phyloP scores from a whole-genome alignment of 1,140 invertebrate species.

The Aphelenchoides avenae region DNA sequence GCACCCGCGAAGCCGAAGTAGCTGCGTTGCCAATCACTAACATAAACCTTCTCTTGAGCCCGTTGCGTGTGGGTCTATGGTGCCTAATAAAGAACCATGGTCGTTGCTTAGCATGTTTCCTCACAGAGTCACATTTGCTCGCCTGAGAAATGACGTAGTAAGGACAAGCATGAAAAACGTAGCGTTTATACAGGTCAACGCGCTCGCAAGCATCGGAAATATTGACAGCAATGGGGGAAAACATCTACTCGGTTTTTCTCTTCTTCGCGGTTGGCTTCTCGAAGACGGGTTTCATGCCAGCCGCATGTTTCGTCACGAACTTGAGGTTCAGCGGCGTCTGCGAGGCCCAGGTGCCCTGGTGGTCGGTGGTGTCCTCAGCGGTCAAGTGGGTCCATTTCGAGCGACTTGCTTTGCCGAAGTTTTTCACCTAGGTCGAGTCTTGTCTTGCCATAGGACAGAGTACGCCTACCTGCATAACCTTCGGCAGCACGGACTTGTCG shows the following conservation, averaged over 20 bases:
- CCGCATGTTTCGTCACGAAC: constrained; percentile 80
- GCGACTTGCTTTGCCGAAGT: constrained; percentile 93
- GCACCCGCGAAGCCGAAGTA: too few species aligned
- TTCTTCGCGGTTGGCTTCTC: constrained; percentile 72
- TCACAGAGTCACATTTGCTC: too few species aligned
- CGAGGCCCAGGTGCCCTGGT: constrained; percentile 91
- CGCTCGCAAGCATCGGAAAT: too few species aligned
- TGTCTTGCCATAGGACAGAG: background rate
- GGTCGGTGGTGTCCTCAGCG: constrained; percentile 96
- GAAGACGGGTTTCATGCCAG: constrained; percentile 91
- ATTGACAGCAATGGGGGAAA: too few species aligned
- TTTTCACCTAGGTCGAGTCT: constrained; percentile 73
- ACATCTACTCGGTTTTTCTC: constrained; percentile 41
- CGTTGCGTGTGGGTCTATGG: too few species aligned
- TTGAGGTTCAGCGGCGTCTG: constrained; percentile 83
- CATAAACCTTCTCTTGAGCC: too few species aligned
- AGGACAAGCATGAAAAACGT: too few species aligned
- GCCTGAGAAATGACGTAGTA: too few species aligned
- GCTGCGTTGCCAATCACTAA: too few species aligned
- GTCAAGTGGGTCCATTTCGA: constrained; percentile 99
- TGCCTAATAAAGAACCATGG: too few species aligned
- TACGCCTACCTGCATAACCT: constrained; percentile 86
- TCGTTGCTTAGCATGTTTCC: too few species aligned
- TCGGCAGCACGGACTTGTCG: constrained; percentile 94
- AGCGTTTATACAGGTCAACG: too few species aligned